These are phyloP conservation scores for Lethocerus indicus DNA, from an alignment of 1,140 invertebrate genomes.

Conservation along the genomic window DNA sequence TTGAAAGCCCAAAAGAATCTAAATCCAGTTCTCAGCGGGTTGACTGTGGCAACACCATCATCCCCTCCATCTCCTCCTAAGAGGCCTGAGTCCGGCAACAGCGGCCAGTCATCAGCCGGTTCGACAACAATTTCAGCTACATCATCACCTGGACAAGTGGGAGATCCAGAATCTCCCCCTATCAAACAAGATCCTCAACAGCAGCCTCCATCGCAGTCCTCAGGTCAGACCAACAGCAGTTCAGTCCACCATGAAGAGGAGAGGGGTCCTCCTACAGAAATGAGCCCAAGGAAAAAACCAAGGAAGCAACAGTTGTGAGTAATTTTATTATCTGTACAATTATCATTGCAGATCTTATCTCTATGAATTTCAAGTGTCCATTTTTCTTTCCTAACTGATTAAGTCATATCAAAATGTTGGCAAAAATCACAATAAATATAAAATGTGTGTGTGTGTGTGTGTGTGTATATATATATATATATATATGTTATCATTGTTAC, in stretches of 20 bases:
- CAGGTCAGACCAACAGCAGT: background rate
- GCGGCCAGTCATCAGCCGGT: slow-evolving; percentile 30
- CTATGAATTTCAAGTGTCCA: too few relatives aligned
- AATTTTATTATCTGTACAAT: background rate
- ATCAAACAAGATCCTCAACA: slow-evolving; percentile 21
- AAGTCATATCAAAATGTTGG: too few relatives aligned
- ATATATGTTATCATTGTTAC: too few relatives aligned
- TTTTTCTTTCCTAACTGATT: too few relatives aligned
- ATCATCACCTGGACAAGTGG: slow-evolving; percentile 51
- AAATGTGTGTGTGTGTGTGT: too few relatives aligned
- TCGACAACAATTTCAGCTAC: slow-evolving; percentile 61
- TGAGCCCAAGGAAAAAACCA: slow-evolving; percentile 35
- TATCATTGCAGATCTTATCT: background rate
- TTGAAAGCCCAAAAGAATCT: slow-evolving; percentile 38
- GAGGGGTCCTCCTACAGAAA: slow-evolving; percentile 24
- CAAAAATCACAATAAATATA: too few relatives aligned
- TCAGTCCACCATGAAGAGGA: too few relatives aligned
- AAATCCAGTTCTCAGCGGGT: slow-evolving; percentile 33
- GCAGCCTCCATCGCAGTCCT: background rate
- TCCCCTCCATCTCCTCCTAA: slow-evolving; percentile 27
- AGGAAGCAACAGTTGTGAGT: slow-evolving; percentile 35
- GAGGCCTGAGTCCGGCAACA: slow-evolving; percentile 23
- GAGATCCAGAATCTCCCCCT: slow-evolving; percentile 19
- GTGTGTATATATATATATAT: too few relatives aligned
- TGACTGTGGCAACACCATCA: slow-evolving; percentile 18